Evolutionary conservation across 2,888 invertebrate genomes (phyloP), one percentile per base, ranked within the genome.

Genomic region (Gnatocerus cornutus): DNA sequence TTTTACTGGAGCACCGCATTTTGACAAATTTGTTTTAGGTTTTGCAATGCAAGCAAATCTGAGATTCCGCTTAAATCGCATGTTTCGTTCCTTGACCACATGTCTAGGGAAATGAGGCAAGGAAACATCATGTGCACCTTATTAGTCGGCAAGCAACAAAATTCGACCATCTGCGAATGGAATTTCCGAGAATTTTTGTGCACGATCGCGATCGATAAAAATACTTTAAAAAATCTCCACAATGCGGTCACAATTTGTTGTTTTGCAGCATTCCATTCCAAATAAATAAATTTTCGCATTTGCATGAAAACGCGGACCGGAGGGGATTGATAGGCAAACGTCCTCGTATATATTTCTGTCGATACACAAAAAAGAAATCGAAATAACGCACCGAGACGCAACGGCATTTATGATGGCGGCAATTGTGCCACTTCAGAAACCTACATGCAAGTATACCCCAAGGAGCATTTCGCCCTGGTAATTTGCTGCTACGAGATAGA

Each of bases 401-500:
- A n/a, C 41, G 50, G 62, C 55, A 64, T 64, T 65, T 65, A 48
- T 37, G 48, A 56, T 37, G 33, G 37, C 48, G 27, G 55, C 56
- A 63, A 53, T 52, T 62, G 62, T 62, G 62, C 52, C 37, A 39
- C 52, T 63, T 33, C 48, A 30, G 41, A 45, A 48, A 48, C 41
- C 53, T 13, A 37, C 63, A 52, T 53, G 10, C 29, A 43, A 64
- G 45, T 52, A 46, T 65, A 48, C 62, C 53, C 70, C 61, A 67
- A 48, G 62, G 66, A 62, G 66, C 43, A 58, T 62, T 70, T 63
- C 45, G 63, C 55, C 10, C 27, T 33, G 43, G 66, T 70, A 66
- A 70, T 70, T 70, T 66, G 70, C 66, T 52, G 33, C 62, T 53
- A 27, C 48, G 45, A 69, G 45, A 64, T 65, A 65, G 61, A 70